Evolutionary conservation across 1,140 invertebrate species (phyloP).

Genomic region (Drosophila busckii): DNA sequence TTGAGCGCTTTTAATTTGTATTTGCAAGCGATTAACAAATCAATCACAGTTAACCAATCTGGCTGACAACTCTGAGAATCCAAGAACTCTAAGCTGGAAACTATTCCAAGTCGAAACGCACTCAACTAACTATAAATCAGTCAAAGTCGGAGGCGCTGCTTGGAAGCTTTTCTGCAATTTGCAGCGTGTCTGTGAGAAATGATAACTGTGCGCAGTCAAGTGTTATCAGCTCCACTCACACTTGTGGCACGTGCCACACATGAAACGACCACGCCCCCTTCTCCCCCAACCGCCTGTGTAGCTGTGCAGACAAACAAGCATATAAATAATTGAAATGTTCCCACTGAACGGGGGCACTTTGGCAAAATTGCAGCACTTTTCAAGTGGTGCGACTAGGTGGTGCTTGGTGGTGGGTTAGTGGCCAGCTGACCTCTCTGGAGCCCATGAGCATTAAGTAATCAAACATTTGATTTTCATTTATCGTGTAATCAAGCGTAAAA

Average conservation of each 20-base stretch:
- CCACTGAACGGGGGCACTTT: constrained; percentile 33
- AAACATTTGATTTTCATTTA: constrained; percentile 77
- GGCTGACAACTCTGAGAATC: not conserved
- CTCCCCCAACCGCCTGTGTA: not conserved
- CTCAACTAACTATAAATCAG: constrained; percentile 62
- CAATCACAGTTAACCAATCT: constrained; percentile 36
- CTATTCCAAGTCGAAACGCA: constrained; percentile 13
- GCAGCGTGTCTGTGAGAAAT: constrained; percentile 41
- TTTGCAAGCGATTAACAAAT: constrained; percentile 53
- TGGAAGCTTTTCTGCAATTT: constrained; percentile 29
- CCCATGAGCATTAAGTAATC: constrained; percentile 69
- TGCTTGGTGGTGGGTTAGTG: constrained; percentile 5
- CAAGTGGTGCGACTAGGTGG: constrained; percentile 14
- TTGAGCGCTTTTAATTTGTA: constrained; percentile 47
- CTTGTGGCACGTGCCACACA: constrained; percentile 63
- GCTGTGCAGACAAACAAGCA: constrained; percentile 57
- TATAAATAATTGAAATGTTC: constrained; percentile 76
- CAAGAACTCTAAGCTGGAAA: constrained; percentile 20
- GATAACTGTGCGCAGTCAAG: constrained; percentile 66
- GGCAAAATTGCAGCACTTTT: constrained; percentile 63
- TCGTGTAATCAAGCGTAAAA: constrained; percentile 76
- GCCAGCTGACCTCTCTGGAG: constrained; percentile 39
- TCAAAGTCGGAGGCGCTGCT: constrained; percentile 45
- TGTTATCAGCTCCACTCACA: constrained; percentile 33
- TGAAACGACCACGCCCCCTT: not conserved